A percentile compares a stretch with the other conserved stretches of the same genome.
Conservation (phyloP, 2,113 vertebrate species). For the Camelus bactrianus region DNA sequence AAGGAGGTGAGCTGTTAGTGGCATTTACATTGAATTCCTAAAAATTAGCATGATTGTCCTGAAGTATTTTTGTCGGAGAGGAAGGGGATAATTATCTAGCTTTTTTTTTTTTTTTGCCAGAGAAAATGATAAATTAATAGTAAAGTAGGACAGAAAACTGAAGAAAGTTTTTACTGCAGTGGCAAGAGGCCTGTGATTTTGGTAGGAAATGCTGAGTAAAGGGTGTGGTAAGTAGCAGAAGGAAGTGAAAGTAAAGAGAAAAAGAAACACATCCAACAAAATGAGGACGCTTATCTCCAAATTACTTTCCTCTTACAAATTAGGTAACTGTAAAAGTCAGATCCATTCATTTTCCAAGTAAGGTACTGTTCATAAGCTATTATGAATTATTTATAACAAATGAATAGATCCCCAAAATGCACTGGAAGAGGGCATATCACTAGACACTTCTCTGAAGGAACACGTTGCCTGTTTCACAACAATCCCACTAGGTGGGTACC, state of each 20-base stretch:
- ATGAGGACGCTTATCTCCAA: background rate
- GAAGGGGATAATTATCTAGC: background rate
- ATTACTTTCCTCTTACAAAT: background rate
- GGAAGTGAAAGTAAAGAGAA: conserved; percentile 40
- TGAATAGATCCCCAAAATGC: background rate
- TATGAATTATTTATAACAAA: background rate
- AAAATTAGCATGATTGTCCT: background rate
- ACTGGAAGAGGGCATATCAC: background rate
- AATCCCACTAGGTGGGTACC: background rate
- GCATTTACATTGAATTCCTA: background rate
- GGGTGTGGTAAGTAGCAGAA: background rate
- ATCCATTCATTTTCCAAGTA: background rate
- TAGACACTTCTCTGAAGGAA: background rate
- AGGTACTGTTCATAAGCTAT: background rate
- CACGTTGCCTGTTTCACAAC: background rate
- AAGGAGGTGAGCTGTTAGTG: background rate
- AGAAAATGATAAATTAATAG: conserved; percentile 38
- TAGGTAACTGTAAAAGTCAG: background rate
- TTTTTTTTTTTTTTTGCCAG: background rate
- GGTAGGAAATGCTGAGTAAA: conserved; percentile 42
- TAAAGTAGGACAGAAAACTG: background rate
- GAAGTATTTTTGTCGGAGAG: background rate
- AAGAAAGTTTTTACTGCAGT: conserved; percentile 10
- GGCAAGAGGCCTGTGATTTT: background rate
- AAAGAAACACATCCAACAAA: background rate